These are phyloP conservation scores for Oxyscelio sp. DNA, from an alignment of 2,888 invertebrate genomes.

Conservation along the genomic window DNA sequence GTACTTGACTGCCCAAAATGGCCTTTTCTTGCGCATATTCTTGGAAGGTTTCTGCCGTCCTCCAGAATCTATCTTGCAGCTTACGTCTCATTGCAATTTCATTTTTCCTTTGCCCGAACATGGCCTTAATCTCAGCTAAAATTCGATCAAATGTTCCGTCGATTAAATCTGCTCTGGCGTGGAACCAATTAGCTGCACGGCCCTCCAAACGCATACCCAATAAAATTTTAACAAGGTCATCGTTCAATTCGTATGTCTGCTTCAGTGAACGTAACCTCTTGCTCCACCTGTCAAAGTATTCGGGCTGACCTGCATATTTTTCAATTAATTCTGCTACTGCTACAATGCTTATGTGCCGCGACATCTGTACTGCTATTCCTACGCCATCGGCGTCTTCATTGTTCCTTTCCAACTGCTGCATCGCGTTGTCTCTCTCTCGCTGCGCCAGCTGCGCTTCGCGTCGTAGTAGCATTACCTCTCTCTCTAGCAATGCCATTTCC, in stretches of 20 bases:
- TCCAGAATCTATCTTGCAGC: too few species aligned
- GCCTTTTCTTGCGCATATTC: too few species aligned
- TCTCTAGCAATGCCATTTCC: not conserved
- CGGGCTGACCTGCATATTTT: not conserved
- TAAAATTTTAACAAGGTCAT: slow-evolving; percentile 50
- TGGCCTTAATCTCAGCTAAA: too few species aligned
- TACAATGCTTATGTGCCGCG: not conserved
- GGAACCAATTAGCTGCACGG: slow-evolving; percentile 47
- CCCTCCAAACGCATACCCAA: slow-evolving; percentile 50
- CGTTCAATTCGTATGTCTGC: slow-evolving; percentile 41
- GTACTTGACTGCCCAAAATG: too few species aligned
- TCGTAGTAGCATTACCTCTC: not conserved
- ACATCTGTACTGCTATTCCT: not conserved
- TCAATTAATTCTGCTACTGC: too few species aligned
- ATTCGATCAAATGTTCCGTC: too few species aligned
- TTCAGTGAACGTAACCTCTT: slow-evolving; percentile 45
- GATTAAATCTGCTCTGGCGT: too few species aligned
- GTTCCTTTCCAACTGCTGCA: not conserved
- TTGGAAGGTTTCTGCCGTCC: too few species aligned
- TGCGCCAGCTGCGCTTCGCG: not conserved
- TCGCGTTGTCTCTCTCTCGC: not conserved
- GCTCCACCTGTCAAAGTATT: slow-evolving; percentile 58
- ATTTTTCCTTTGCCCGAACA: too few species aligned
- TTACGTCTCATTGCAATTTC: too few species aligned
- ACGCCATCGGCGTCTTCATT: too few species aligned